phyloP scores from a whole-genome alignment of 2,113 vertebrate genomes.

The Saguinus midas region DNA sequence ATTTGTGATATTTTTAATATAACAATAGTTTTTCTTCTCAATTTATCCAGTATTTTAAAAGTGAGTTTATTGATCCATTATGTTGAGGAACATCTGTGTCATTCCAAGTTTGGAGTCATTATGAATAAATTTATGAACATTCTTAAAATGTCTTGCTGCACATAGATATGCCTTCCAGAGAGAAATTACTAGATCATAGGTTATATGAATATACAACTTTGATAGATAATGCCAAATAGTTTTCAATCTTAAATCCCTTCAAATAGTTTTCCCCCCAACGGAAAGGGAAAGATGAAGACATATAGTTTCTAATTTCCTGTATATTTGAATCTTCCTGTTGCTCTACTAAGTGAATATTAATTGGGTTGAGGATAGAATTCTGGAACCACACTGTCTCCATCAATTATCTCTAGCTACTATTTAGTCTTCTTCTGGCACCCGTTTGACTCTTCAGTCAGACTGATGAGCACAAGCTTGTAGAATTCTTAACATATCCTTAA shows the following conservation, averaged over 20 bases:
- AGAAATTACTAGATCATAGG: not conserved
- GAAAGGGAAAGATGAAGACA: not conserved
- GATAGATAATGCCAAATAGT: not conserved
- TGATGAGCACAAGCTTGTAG: not conserved
- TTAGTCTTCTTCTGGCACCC: not conserved
- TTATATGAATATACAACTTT: not conserved
- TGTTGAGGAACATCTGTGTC: not conserved
- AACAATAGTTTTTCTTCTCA: not conserved
- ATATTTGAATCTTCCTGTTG: not conserved
- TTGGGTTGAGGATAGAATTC: not conserved
- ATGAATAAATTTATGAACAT: not conserved
- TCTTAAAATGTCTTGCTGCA: not conserved
- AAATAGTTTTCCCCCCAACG: not conserved
- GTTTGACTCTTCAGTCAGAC: not conserved
- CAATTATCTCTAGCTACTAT: not conserved
- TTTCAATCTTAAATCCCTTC: not conserved
- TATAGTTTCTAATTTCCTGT: not conserved
- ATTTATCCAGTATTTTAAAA: not conserved
- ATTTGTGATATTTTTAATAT: not conserved
- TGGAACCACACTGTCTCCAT: not conserved
- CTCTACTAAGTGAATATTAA: not conserved
- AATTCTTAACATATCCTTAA: not conserved
- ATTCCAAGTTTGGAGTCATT: not conserved
- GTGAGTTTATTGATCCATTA: not conserved
- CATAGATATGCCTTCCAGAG: not conserved